Percentiles rank a stretch among this genome's conserved stretches.
phyloP scores from a whole-genome alignment of 2,797 vertebrate genomes.

The Tauraco hartlaubi region DNA sequence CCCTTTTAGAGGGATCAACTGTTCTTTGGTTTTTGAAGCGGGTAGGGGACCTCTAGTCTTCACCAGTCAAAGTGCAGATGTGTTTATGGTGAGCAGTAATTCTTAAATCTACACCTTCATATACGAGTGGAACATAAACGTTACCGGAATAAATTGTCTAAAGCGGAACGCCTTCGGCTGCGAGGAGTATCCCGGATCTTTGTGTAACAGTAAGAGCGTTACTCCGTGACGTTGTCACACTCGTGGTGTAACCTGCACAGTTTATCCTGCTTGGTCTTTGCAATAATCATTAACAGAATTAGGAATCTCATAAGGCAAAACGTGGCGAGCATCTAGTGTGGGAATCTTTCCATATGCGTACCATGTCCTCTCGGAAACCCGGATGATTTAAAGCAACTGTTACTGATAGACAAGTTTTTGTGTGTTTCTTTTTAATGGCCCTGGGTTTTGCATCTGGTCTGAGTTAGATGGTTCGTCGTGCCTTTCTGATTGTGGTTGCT shows the following conservation, averaged over 20 bases:
- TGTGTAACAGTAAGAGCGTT: neutral
- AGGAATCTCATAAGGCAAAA: neutral
- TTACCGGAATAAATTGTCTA: neutral
- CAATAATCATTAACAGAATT: neutral
- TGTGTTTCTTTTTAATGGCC: neutral
- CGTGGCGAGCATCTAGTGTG: fast-evolving
- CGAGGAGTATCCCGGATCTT: neutral
- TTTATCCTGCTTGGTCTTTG: neutral
- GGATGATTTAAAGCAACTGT: neutral
- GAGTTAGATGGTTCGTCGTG: neutral
- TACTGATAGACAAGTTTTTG: neutral
- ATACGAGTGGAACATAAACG: fast-evolving
- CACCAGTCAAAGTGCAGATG: neutral
- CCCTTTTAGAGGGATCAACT: neutral
- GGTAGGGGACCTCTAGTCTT: fast-evolving
- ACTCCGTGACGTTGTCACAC: neutral
- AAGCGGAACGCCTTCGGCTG: neutral
- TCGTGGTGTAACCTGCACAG: neutral
- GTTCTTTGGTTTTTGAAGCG: neutral
- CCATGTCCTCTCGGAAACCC: neutral
- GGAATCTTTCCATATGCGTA: neutral
- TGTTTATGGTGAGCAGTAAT: neutral
- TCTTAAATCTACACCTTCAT: neutral
- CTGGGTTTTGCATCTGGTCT: neutral
- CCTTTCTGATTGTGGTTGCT: neutral